phyloP scores from a whole-genome alignment of 2,888 invertebrate species.

The Antheraea assamensis region DNA sequence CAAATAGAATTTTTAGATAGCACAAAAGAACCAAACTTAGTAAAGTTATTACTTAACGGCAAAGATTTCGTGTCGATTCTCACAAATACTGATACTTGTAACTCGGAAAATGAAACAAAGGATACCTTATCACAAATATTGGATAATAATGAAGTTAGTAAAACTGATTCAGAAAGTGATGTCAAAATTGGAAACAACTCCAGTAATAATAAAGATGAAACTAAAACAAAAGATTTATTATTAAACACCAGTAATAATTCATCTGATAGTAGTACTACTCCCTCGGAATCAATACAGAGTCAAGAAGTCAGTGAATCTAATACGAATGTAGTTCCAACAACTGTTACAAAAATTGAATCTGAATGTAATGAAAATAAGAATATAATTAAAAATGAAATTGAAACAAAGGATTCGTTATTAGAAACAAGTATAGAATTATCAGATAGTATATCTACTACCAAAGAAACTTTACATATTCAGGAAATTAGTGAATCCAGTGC shows the following conservation, averaged over 20 bases:
- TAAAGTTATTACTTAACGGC: constrained; percentile 82
- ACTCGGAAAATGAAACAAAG: constrained; percentile 22
- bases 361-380: background rate
- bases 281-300: background rate
- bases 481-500: background rate
- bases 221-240: constrained; percentile 20
- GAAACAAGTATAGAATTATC: constrained; percentile 4
- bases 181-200: background rate
- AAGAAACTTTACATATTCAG: background rate
- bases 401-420: constrained; percentile 19
- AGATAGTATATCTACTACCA: constrained; percentile 3
- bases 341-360: background rate
- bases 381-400: background rate
- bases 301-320: background rate
- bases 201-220: background rate
- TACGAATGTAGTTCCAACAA: background rate
- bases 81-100: constrained; percentile 25
- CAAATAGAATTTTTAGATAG: constrained; percentile 84
- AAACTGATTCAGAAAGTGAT: background rate
- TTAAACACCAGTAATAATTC: background rate
- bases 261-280: background rate
- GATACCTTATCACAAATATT: constrained; percentile 21
- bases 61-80: constrained; percentile 60
- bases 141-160: background rate
- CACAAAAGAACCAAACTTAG: constrained; percentile 80